Evolutionary conservation across 2,888 invertebrate genomes (phyloP).

Genomic region (Gryllus longicercus): DNA sequence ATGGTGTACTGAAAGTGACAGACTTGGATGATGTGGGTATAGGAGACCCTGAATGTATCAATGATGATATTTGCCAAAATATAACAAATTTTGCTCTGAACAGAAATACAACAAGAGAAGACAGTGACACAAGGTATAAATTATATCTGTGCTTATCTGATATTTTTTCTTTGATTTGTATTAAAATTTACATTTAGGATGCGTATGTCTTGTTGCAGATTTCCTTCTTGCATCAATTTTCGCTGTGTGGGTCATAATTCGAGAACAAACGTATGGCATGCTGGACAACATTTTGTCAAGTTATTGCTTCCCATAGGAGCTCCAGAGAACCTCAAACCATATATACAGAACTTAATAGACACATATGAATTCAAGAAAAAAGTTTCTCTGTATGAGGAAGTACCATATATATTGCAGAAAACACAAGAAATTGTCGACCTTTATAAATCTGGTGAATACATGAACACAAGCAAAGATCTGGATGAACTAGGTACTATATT

Average conservation of each 20-base stretch:
- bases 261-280: conserved; percentile 36
- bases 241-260: conserved; percentile 35
- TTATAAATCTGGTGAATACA: conserved; percentile 35
- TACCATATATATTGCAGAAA: conserved; percentile 31
- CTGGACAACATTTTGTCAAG: conserved; percentile 36
- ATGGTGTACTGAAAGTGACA: conserved; percentile 47
- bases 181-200: not conserved
- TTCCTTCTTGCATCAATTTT: conserved; percentile 23
- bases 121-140: not conserved
- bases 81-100: not conserved
- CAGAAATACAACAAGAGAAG: no score
- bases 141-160: no score
- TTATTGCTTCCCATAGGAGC: conserved; percentile 37
- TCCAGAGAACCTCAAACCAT: conserved; percentile 33
- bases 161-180: not conserved
- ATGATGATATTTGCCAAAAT: conserved; percentile 36
- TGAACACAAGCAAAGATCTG: not conserved
- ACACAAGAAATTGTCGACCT: conserved; percentile 32
- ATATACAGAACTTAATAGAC: conserved; percentile 33
- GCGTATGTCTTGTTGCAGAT: not conserved
- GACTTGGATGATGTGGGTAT: conserved; percentile 50
- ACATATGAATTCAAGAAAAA: conserved; percentile 29
- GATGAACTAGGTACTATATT: not conserved
- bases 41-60: conserved; percentile 38
- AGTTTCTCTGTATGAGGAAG: conserved; percentile 23